Conservation (phyloP, 2,888 invertebrate genomes). For the Platerodrilus igneus region DNA sequence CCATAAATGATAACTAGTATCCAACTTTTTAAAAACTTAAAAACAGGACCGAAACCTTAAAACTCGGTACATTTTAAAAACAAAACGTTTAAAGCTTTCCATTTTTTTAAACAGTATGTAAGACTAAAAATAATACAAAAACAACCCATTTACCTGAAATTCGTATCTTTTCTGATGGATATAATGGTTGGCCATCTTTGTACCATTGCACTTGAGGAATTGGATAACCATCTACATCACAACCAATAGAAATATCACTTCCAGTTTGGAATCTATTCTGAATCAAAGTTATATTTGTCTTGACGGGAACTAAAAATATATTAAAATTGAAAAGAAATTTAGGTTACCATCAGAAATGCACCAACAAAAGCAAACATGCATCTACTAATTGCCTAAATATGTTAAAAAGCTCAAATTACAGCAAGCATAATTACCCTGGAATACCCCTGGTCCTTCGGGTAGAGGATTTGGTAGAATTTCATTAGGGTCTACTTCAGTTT, state of each 20-base stretch:
- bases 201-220: slow-evolving; percentile 75
- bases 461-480: slow-evolving; percentile 8
- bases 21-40: no score
- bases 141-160: slow-evolving; percentile 67
- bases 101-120: no score
- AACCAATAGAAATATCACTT: slow-evolving; percentile 65
- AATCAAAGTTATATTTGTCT: slow-evolving; percentile 58
- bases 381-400: not conserved
- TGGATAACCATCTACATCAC: slow-evolving; percentile 75
- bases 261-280: slow-evolving; percentile 60
- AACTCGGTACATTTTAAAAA: no score
- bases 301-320: slow-evolving; percentile 57
- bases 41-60: no score
- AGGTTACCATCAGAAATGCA: no score
- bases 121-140: no score
- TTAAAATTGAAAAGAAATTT: no score
- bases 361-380: no score
- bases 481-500: slow-evolving; percentile 21
- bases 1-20: no score
- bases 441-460: slow-evolving; percentile 13
- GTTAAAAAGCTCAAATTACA: not conserved
- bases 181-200: slow-evolving; percentile 63
- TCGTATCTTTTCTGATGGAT: slow-evolving; percentile 55
- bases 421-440: slow-evolving; percentile 20
- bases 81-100: no score